Base-by-base conservation (phyloP, 1,140 invertebrate genomes). In the Camponotus pennsylvanicus region DNA sequence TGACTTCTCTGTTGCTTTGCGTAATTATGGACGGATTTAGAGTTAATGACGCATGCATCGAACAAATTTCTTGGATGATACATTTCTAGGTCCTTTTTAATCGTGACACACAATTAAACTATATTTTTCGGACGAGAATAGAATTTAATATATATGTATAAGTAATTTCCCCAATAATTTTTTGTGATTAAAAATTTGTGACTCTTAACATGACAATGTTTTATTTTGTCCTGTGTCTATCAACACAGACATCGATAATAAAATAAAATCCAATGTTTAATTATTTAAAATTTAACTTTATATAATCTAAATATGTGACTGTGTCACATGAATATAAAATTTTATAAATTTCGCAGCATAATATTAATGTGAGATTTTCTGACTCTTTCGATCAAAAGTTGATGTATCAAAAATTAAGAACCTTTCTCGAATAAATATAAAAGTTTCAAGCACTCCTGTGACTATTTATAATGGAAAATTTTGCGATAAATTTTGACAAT, bases 11-110 rank as follows among this genome's bases (percentile, higher is more conserved):
- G 49, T 61, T 27, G 40, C 80, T 85, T 85, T 85, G 49, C 82
- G 82, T 78, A 85, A 85, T 85, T 78, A 78, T 77, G 52, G 73
- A 78, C 82, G 55, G 45, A 85, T 85, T 85, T 85, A 78, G 73
- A 66, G 34, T 40, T 59, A 42, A 59, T 27, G 34, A 59, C 49
- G 34, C 7, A 34, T 34, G 18, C 18, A n/a, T 66, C 6, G 15
- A 42, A 61, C 9, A n/a, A 73, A 73, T 64, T 61, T 64, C 34
- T 2, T 27, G 4, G 15, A 27, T 42, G 34, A 2, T 15, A 49
- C 3, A 11, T 57, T 45, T 32, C 21, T 37, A 42, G 37, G 11
- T 4, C 18, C 34, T 40, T 52, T 52, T 52, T 55, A 40, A 0
- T 80, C 45, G 7, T 66, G 42, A 52, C 6, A 27, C 7, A 42